A percentile compares a stretch with the other conserved stretches of the same genome.
These are phyloP conservation scores for Plectus sambesii DNA, from an alignment of 1,140 invertebrate genomes.

Conservation along the genomic window DNA sequence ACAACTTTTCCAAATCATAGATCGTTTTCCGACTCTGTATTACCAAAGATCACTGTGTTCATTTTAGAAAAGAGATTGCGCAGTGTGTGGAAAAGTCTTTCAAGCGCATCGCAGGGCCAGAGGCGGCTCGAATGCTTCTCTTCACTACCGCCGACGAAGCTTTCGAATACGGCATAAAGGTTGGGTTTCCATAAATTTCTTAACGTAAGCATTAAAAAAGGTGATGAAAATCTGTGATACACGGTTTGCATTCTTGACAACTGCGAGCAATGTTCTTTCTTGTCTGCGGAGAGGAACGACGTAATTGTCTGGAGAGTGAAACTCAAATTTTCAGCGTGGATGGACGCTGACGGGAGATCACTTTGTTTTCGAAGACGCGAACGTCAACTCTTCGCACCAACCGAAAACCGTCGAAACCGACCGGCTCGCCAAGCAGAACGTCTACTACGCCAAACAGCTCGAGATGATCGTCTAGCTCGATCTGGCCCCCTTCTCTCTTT, in stretches of 20 bases:
- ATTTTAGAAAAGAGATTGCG: conserved; percentile 70
- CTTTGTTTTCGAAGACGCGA: conserved; percentile 58
- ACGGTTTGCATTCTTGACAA: neutral
- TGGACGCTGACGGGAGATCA: conserved; percentile 69
- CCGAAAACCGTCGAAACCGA: conserved; percentile 73
- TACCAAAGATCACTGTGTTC: too few relatives aligned
- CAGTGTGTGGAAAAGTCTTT: conserved; percentile 92
- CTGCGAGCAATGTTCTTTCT: conserved; percentile 1
- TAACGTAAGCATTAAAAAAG: too few relatives aligned
- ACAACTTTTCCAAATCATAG: too few relatives aligned
- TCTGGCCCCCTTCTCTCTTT: too few relatives aligned
- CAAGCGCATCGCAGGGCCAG: conserved; percentile 70
- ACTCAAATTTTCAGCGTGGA: conserved; percentile 49
- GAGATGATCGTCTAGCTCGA: conserved; percentile 99
- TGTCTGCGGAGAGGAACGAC: conserved; percentile 22
- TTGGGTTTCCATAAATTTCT: conserved; percentile 31
- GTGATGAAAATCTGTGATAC: too few relatives aligned
- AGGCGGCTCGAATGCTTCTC: conserved; percentile 79
- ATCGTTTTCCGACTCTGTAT: too few relatives aligned
- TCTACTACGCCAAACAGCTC: conserved; percentile 91
- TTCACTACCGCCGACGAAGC: conserved; percentile 61
- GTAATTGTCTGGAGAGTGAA: conserved; percentile 15
- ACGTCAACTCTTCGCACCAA: conserved; percentile 58
- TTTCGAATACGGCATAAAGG: conserved; percentile 62
- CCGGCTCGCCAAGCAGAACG: conserved; percentile 77